Percentiles rank a stretch among this genome's conserved stretches.
phyloP scores from a whole-genome alignment of 2,797 vertebrate genomes.

The Crypturellus tataupa region DNA sequence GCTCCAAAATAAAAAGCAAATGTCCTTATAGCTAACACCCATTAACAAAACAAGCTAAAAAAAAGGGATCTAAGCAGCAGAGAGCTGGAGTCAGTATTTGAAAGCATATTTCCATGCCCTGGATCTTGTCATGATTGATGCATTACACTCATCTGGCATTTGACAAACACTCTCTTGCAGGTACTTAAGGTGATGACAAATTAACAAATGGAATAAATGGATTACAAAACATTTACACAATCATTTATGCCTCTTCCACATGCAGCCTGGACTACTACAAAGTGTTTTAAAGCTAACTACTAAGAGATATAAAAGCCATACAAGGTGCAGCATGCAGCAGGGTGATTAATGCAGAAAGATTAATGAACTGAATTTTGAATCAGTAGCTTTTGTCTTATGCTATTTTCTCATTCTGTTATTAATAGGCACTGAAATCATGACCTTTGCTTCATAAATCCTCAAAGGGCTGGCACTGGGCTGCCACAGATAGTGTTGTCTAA shows the following conservation, averaged over 20 bases:
- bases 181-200: conserved; percentile 57
- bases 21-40: not conserved
- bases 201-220: conserved; percentile 61
- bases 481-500: not conserved
- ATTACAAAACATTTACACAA: conserved; percentile 52
- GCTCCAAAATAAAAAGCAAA: not conserved
- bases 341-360: conserved; percentile 62
- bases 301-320: conserved; percentile 47
- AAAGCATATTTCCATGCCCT: conserved; percentile 12
- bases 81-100: not conserved
- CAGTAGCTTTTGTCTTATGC: not conserved
- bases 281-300: conserved; percentile 31
- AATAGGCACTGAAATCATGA: not conserved
- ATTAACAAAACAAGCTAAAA: conserved; percentile 19
- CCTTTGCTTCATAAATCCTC: conserved; percentile 30
- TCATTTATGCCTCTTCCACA: conserved; percentile 25
- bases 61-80: not conserved
- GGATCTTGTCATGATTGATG: conserved; percentile 32
- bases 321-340: conserved; percentile 10
- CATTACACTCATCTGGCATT: not conserved
- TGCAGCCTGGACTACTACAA: conserved; percentile 27
- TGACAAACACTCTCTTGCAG: conserved; percentile 49
- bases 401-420: conserved; percentile 31
- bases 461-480: not conserved
- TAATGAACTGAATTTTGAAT: conserved; percentile 65